These are phyloP conservation scores for Setipinna tenuifilis DNA, from an alignment of 2,797 vertebrate genomes.

Conservation along the genomic window DNA sequence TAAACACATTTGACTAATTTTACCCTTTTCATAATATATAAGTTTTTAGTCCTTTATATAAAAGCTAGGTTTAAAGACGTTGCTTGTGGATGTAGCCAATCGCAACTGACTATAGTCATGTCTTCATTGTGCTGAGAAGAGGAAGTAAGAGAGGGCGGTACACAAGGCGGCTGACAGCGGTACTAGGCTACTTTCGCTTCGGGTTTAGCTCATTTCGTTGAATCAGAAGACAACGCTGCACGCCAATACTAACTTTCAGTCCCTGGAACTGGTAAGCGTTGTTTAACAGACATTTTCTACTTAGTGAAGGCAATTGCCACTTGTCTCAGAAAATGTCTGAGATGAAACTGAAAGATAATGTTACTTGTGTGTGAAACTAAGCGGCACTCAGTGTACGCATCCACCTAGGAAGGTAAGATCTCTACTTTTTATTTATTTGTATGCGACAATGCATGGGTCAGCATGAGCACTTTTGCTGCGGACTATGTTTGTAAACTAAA, in stretches of 20 bases:
- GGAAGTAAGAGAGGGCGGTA: not conserved
- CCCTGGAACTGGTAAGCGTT: not conserved
- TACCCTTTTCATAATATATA: too few species aligned
- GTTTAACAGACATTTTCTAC: not conserved
- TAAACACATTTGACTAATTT: too few species aligned
- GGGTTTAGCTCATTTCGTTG: not conserved
- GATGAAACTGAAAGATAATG: not conserved
- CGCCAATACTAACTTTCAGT: not conserved
- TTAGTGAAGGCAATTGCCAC: not conserved
- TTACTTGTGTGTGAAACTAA: not conserved
- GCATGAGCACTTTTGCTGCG: not conserved
- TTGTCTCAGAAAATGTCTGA: not conserved
- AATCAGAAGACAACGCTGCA: not conserved
- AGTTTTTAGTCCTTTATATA: too few species aligned
- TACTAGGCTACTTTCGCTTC: not conserved
- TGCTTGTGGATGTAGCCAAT: too few species aligned
- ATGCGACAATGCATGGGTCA: too few species aligned
- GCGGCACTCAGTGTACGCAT: not conserved
- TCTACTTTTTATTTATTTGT: too few species aligned
- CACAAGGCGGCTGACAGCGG: not conserved
- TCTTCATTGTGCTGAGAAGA: not conserved
- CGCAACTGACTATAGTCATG: not conserved
- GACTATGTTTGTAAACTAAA: too few species aligned
- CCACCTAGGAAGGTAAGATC: not conserved
- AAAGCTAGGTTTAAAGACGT: too few species aligned